Conservation (phyloP, 2,113 vertebrate genomes). For the Sprattus sprattus region DNA sequence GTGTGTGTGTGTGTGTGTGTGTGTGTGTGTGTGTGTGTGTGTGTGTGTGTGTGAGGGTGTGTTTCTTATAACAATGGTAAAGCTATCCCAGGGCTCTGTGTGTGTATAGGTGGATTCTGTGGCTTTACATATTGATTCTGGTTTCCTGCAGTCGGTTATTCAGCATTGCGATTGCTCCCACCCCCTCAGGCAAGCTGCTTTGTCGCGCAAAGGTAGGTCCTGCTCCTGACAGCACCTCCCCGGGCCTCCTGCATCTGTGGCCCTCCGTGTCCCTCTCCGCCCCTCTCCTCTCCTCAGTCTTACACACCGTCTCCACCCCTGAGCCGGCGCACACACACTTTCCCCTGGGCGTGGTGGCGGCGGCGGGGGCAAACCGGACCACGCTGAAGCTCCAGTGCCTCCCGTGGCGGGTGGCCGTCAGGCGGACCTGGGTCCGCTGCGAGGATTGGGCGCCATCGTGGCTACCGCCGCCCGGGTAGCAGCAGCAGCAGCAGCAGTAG, state of each 20-base stretch:
- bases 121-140: neutral
- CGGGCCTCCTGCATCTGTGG: neutral
- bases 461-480: neutral
- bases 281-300: neutral
- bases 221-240: neutral
- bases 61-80: no score
- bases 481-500: neutral
- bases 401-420: slow-evolving; percentile 1
- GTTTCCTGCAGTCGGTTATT: slow-evolving; percentile 45
- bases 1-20: no score
- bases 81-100: no score
- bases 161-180: slow-evolving; percentile 36
- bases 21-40: no score
- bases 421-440: neutral
- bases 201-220: neutral
- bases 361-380: slow-evolving; percentile 24
- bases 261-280: neutral
- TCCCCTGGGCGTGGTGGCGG: neutral
- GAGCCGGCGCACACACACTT: slow-evolving; percentile 43
- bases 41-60: no score
- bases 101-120: neutral
- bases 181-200: slow-evolving; percentile 16
- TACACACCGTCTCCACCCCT: slow-evolving; percentile 50
- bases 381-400: slow-evolving; percentile 16
- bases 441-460: neutral